Evolutionary conservation across 2,113 vertebrate genomes (phyloP), one percentile per base, ranked within the genome.

Genomic region (Mastomys coucha): DNA sequence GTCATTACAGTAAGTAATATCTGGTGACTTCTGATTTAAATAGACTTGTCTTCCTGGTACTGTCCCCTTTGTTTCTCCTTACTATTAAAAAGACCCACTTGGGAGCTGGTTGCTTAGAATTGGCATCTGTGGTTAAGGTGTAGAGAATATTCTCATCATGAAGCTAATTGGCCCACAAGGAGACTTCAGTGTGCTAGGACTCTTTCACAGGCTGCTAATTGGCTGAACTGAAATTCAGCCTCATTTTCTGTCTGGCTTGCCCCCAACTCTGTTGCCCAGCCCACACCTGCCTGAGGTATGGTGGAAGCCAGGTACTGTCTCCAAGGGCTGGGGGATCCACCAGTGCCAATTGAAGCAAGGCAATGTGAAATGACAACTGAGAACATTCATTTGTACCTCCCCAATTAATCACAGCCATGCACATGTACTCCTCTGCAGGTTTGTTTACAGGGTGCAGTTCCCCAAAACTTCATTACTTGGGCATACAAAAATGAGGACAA

Each of bases 1-100:
- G 69, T 69, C 20, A 39, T 97, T 95, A 70, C 56, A 90, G 63
- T 56, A 86, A 88, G 75, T 88, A 26, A 78, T 95, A 90, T 65
- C 84, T 56, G 88, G 91, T 91, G 70, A 24, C 39, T 58, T 86
- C 7, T 65, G 81, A 72, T 85, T 96, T 87, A 86, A 88, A 88
- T 78, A 36, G 72, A 72, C 72, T 49, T 63, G 42, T 91, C 92
- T 81, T 94, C 78, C 92, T 88, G 85, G 90, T 96, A 80, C n/a
- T 8, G 49, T 72, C 73, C 36, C 77, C 39, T 60, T 94, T 73
- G 2, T 70, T 70, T 91, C 69, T 89, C 76, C 85, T 94, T 51
- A 39, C n/a, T 69, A 69, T 78, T 63, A 84, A 95, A 88, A 91
- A 56, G 33, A 90, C 20, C 42, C 56, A 75, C 78, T 39, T 77